Evolutionary conservation across 2,113 vertebrate species (phyloP), one percentile per base, ranked within the genome.

Genomic region (Siniperca knerii): DNA sequence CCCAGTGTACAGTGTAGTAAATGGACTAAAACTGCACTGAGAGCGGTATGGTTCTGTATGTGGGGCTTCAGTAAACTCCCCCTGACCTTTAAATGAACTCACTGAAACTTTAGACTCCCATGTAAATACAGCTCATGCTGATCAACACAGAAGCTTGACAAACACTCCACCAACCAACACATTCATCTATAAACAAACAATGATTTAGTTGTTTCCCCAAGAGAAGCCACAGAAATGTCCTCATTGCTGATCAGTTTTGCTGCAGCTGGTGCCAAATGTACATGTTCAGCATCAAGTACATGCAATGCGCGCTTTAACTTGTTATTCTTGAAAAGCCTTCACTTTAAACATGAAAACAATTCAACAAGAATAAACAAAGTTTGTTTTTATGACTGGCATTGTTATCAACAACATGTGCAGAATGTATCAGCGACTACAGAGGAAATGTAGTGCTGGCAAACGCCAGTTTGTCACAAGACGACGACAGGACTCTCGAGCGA

Each of bases 231-330:
- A 79, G 85, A 94, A 84, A 90, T 90, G 62, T 94, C 90, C 92
- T 92, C 91, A 40, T 55, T 72, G 40, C 4, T 35, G 54, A 93
- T 96, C 86, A 90, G 94, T 96, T 96, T 96, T 97, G 96, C 97
- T 96, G 96, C 97, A 97, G 95, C 96, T 93, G 96, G 95, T 91
- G 95, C 95, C 74, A 87, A 78, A 87, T 85, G 84, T 79, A 92
- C 89, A 94, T 88, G 77, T 89, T 90, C 79, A 93, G 89, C 88
- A 92, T 90, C 84, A 93, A 90, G 83, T 79, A 82, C 94, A 95
- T 95, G 93, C 94, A 95, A 76, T 88, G 33, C 92, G 94, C 92
- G 92, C 91, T 92, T 89, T 65, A 79, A 86, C 87, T 84, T 88
- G 83, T 84, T 77, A 88, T 90, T 90, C 85, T 93, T 88, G 11